These are phyloP conservation scores for Xiphophorus maculatus DNA, from an alignment of 2,113 vertebrate genomes.

Conservation along the genomic window DNA sequence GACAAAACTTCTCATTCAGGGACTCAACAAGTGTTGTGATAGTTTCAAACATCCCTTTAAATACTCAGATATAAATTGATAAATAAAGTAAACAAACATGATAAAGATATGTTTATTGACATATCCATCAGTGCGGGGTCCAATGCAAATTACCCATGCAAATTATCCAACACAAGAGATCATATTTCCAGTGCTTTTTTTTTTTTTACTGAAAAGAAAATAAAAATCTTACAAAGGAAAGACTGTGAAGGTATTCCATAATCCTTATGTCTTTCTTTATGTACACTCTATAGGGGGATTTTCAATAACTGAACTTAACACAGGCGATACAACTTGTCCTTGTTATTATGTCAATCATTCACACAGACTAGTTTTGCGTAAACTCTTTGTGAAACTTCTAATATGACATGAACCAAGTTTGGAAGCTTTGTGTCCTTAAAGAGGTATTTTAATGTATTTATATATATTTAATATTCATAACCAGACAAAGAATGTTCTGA, in stretches of 20 bases:
- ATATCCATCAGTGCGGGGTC: slow-evolving; percentile 99
- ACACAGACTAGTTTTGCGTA: slow-evolving; percentile 59
- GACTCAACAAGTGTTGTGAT: neutral
- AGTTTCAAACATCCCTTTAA: neutral
- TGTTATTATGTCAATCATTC: slow-evolving; percentile 50
- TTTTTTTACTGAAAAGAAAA: slow-evolving; percentile 85
- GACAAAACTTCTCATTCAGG: too few relatives aligned
- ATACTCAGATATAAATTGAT: neutral
- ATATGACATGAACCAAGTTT: slow-evolving; percentile 66
- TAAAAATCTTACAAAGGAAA: slow-evolving; percentile 82
- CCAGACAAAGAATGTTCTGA: slow-evolving; percentile 64
- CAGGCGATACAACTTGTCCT: slow-evolving; percentile 47
- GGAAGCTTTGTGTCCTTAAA: slow-evolving; percentile 82
- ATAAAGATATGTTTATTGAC: slow-evolving; percentile 99
- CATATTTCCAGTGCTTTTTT: slow-evolving; percentile 97
- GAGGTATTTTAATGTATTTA: slow-evolving; percentile 74
- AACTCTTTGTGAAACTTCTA: slow-evolving; percentile 66
- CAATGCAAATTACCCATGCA: slow-evolving; percentile 97
- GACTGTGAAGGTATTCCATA: slow-evolving; percentile 93
- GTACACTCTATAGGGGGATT: slow-evolving; percentile 69
- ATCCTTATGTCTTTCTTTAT: slow-evolving; percentile 75
- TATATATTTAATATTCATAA: slow-evolving; percentile 61
- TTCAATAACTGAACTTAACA: slow-evolving; percentile 62
- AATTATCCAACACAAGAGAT: slow-evolving; percentile 90
- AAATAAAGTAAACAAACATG: slow-evolving; percentile 68